Evolutionary conservation across 1,140 invertebrate species (phyloP), one percentile per base, ranked within the genome.

Genomic region (Zaprionus gabonicus): DNA sequence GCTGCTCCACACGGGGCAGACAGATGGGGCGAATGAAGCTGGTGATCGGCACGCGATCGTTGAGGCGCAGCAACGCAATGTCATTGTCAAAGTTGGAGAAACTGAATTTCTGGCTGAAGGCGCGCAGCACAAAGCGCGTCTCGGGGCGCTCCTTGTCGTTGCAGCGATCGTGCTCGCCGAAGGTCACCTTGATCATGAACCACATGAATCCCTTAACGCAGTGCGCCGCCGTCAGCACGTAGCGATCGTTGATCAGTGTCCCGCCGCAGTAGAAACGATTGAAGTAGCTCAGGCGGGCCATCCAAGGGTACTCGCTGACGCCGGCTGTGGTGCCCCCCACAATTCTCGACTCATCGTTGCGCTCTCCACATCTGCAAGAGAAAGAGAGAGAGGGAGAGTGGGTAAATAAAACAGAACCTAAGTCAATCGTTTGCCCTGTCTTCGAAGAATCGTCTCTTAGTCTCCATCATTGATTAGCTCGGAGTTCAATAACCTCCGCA

Each of bases 171-270:
- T 97, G 96, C 85, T 97, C 96, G 0, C 96, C 96, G 81, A 97
- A 96, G 12, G 96, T 97, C 27, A 97, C 96, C 92, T 96, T 96
- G 82, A 97, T 97, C 96, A 97, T 96, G 92, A 97, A 97, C 96
- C 96, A 97, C 95, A 97, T 96, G 84, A 97, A 97, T 57, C 96
- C 96, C 94, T 97, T 96, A 69, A 97, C 96, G 84, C 97, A 97
- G 88, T 97, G 96, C 1, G 96, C 96, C 15, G 97, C 97, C 1
- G 96, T 97, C 27, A 97, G 91, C 15, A 97, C 96, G 82, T 97
- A 97, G 91, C 95, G 94, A 93, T 96, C 96, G 80, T 96, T 97
- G 91, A 98, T 96, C 49, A 97, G 93, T 82, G 96, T 96, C 23
- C 96, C 96, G 13, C 97, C 97, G 84, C 97, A 98, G 90, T 98